Evolutionary conservation across 2,888 invertebrate genomes (phyloP), one percentile per base, ranked within the genome.

Genomic region (Orchesella flavescens): DNA sequence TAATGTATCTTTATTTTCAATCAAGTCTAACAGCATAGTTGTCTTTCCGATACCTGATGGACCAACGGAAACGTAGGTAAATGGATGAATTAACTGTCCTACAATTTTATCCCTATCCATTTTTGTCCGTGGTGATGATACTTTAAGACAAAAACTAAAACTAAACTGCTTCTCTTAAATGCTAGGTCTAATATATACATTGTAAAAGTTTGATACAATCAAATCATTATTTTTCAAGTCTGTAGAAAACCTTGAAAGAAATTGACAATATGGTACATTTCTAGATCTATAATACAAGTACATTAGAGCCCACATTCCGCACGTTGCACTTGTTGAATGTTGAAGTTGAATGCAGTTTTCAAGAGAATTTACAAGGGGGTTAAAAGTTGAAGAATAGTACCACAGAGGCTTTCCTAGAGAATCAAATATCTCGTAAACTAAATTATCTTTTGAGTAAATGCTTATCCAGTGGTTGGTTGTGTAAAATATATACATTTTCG

Each of bases 21-120:
- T 61, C 13, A 61, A 15, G 13, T 61, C 13, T 19, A 43, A 23
- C 1, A 73, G 43, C 13, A 61, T 1, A 0, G 59, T 44, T 9
- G 44, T 19, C 43, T 73, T 73, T 44, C 73, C 73, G 1, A 61
- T 21, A 5, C 24, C 43, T 0, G 21, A 17, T 43, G 34, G 59
- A n/a, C 73, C 72, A 12, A 63, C 53, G 13, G 49, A 12, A 65
- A 75, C 34, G 9, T n/a, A 21, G 19, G 46, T 75, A 23, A 75
- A 75, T 34, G 75, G 75, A 24, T 75, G 75, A n/a, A 75, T 34
- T 10, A 75, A 46, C 17, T 63, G 49, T n/a, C 73, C 73, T 3
- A 17, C 15, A 44, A 66, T 66, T 17, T 44, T 1, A 44, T 43
- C 46, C 46, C 5, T 43, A 44, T 44, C 44, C 66, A 65, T 65